These are phyloP conservation scores for Napeogenes sylphis DNA, from an alignment of 2,888 invertebrate species.

Conservation along the genomic window DNA sequence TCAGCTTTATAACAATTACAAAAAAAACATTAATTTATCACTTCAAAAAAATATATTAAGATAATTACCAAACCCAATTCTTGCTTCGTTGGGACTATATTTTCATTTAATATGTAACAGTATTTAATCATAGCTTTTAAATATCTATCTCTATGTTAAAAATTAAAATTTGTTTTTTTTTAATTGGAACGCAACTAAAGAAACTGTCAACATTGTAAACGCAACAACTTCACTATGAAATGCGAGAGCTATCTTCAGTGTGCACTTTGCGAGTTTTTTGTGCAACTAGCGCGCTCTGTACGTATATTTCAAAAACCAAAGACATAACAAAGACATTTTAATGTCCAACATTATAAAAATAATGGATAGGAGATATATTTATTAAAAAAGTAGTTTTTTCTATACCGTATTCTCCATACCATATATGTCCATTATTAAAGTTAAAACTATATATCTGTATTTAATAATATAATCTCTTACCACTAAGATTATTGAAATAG, in stretches of 20 bases:
- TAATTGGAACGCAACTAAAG: conserved; percentile 13
- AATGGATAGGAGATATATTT: conserved; percentile 1
- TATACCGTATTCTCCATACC: neutral
- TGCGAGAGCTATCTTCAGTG: conserved; percentile 3
- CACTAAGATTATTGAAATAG: conserved; percentile 29
- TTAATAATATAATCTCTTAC: conserved; percentile 2
- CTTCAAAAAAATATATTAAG: no score
- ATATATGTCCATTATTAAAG: neutral
- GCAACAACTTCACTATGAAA: conserved; percentile 14
- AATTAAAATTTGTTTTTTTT: neutral
- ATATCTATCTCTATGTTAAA: neutral
- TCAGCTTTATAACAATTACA: no score
- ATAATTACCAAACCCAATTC: no score
- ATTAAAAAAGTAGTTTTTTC: neutral
- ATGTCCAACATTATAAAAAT: conserved; percentile 6
- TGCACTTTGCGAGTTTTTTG: conserved; percentile 6
- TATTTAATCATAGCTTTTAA: neutral
- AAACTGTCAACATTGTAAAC: conserved; percentile 16
- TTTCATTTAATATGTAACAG: no score
- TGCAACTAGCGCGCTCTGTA: conserved; percentile 24
- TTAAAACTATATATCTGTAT: conserved; percentile 1
- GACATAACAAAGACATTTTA: conserved; percentile 22
- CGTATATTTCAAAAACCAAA: conserved; percentile 12
- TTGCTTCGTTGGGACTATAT: no score
- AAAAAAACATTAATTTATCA: no score